Conservation (phyloP, 2,888 invertebrate species). For the Venusia cambrica region DNA sequence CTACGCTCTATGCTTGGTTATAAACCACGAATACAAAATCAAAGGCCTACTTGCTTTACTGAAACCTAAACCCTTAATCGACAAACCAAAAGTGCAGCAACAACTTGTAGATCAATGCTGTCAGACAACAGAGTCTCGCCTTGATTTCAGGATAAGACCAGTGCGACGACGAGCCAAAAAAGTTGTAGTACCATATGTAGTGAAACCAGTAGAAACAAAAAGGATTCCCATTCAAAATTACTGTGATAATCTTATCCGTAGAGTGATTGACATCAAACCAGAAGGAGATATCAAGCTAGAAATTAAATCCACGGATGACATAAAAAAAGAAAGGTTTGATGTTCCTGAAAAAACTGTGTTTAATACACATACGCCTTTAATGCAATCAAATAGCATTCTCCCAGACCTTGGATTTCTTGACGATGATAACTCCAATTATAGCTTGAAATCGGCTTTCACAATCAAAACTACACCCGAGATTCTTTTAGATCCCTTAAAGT, state of each 20-base stretch:
- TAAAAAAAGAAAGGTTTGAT: no score
- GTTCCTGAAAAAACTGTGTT: no score
- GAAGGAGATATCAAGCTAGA: no score
- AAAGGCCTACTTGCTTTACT: conserved; percentile 53
- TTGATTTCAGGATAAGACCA: conserved; percentile 26
- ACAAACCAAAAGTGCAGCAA: not conserved
- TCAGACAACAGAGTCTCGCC: conserved; percentile 46
- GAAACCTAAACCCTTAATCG: no score
- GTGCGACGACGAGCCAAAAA: conserved; percentile 32
- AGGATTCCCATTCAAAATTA: no score
- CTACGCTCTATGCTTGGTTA: conserved; percentile 52
- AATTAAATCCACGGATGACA: no score
- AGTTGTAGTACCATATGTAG: conserved; percentile 46
- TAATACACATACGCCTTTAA: no score
- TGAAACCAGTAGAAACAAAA: conserved; percentile 24
- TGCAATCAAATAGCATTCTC: no score
- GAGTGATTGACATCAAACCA: no score
- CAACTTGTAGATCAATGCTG: no score
- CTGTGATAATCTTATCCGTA: no score
- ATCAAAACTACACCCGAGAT: conserved; percentile 32
- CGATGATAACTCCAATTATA: conserved; percentile 51
- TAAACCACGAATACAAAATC: conserved; percentile 54
- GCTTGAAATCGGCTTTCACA: conserved; percentile 41
- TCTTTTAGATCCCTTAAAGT: conserved; percentile 32
- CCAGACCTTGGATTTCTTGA: conserved; percentile 28